These are phyloP conservation scores for Caenorhabditis panamensis DNA, from an alignment of 2,888 invertebrate species.

Conservation along the genomic window DNA sequence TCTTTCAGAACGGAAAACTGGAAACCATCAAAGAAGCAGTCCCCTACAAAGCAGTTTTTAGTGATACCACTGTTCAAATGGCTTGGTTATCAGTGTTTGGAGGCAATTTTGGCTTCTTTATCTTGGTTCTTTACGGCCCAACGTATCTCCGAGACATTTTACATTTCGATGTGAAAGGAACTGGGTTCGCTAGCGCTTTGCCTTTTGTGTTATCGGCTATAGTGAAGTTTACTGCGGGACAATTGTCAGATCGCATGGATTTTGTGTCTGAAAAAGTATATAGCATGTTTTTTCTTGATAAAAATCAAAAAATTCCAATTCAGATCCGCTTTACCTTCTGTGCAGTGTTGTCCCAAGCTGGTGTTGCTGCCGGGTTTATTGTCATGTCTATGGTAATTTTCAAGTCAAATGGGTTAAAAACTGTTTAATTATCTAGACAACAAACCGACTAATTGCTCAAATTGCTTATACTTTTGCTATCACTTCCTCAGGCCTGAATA, in stretches of 20 bases:
- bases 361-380: constrained; percentile 67
- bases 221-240: constrained; percentile 65
- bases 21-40: constrained; percentile 28
- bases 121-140: constrained; percentile 56
- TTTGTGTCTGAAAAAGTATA: constrained; percentile 48
- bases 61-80: constrained; percentile 27
- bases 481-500: constrained; percentile 64
- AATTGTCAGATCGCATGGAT: constrained; percentile 62
- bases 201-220: constrained; percentile 63
- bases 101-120: constrained; percentile 48
- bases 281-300: too few relatives aligned
- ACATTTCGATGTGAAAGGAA: constrained; percentile 61
- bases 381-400: constrained; percentile 66
- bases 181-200: constrained; percentile 68
- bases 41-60: constrained; percentile 60
- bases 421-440: constrained; percentile 7
- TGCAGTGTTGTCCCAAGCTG: constrained; percentile 64
- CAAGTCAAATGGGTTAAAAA: background rate
- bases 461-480: constrained; percentile 67
- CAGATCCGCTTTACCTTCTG: constrained; percentile 64
- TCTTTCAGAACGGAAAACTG: constrained; percentile 37
- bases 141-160: constrained; percentile 57
- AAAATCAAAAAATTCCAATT: background rate
- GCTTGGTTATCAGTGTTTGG: constrained; percentile 53
- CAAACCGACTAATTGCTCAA: constrained; percentile 56